phyloP scores from a whole-genome alignment of 2,113 vertebrate genomes.

The Zosterops pallidus region DNA sequence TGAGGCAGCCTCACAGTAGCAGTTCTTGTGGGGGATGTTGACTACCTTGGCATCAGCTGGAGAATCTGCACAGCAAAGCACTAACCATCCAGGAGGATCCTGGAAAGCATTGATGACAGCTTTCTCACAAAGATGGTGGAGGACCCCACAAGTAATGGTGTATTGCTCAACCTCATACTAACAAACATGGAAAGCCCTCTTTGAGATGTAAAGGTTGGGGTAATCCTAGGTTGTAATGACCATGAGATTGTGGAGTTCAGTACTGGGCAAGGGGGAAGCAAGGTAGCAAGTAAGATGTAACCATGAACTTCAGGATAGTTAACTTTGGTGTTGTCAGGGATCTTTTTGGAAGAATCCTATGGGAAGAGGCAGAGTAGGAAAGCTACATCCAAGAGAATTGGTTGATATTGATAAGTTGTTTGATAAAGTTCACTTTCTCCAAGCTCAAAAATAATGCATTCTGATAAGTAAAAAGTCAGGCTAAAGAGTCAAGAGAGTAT shows the following conservation, averaged over 20 bases:
- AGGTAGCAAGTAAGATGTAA: neutral
- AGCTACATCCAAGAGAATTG: neutral
- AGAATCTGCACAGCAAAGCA: neutral
- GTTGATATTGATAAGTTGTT: neutral
- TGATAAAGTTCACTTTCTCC: neutral
- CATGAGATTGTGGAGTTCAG: neutral
- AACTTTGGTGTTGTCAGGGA: rapidly evolving
- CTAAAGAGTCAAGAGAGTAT: neutral
- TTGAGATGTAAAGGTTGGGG: neutral
- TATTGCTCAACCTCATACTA: neutral
- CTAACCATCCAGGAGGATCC: neutral
- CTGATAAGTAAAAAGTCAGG: neutral
- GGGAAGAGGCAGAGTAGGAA: neutral
- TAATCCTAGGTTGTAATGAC: neutral
- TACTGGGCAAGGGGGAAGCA: neutral
- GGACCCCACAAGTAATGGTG: neutral
- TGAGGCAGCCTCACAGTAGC: neutral
- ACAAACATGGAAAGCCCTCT: no score
- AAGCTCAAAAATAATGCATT: neutral
- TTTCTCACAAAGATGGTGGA: neutral
- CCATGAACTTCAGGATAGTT: neutral
- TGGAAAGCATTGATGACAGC: neutral
- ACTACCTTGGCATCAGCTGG: neutral
- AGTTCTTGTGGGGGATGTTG: neutral
- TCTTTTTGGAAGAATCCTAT: neutral